Evolutionary conservation across 2,113 vertebrate species (phyloP), one percentile per base, ranked within the genome.

Genomic region (Ophthalmolycus amberensis): DNA sequence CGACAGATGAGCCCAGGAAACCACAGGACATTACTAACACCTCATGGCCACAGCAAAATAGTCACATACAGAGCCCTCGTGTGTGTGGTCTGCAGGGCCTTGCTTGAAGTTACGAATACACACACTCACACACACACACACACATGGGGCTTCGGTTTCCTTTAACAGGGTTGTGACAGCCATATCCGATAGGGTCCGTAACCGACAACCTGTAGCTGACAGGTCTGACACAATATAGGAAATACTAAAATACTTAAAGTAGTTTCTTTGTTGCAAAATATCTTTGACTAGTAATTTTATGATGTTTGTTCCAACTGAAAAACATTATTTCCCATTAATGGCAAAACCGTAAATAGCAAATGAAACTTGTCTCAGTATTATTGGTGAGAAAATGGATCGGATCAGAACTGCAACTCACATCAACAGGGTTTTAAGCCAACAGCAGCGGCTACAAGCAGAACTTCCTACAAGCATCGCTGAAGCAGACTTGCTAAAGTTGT

Each of bases 1-100:
- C 81, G 44, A 75, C 54, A 6, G 7, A 52, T 9, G n/a, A 82
- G 22, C 38, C 40, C 0, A 66, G 14, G 42, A 68, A 71, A 58
- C 63, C 40, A 66, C 44, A 66, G n/a, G 15, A 27, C 62, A 73
- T 7, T 20, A 22, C 48, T 3, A 54, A 25, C 59, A 64, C 25
- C 44, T 54, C 22, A 50, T 18, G 20, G 27, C 37, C 34, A 62
- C 34, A 60, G 16, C 1, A n/a, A 27, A 77, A 25, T 10, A 6
- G 12, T 15, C 0, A 48, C n/a, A 72, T 20, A 71, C 50, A 63
- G 11, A 58, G 60, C 22, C n/a, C 37, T 22, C 1, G 25, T 12
- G 72, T 37, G 15, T 60, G 48, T 38, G 69, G 34, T 40, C 27
- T 20, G 18, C 50, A 63, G 27, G 12, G 20, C 14, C 3, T 37